Base-by-base conservation (phyloP, 2,888 invertebrate species). In the Yponomeuta evonymella region DNA sequence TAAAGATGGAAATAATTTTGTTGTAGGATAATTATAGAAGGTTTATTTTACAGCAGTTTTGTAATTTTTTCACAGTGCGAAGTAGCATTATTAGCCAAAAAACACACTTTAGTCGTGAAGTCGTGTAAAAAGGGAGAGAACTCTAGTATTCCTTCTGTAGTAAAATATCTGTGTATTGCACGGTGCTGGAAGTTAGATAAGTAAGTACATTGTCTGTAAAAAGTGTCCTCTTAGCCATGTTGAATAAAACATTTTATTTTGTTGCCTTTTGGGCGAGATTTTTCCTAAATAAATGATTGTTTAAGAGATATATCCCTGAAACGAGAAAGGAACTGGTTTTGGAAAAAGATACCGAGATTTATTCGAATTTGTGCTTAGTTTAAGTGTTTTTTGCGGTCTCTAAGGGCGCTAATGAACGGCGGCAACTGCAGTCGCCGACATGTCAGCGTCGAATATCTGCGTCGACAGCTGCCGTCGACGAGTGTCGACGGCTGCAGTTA, bases 211-310 rank as follows among this genome's bases (percentile, higher is more conserved):
- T 15, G 51, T 58, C 51, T 15, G 15, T 58, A 67, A 67, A 67
- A 67, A 36, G 30, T 67, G 43, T 23, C 8, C 15, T 36, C 15
- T 36, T 67, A 36, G 30, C n/a, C 2, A 36, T 23, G 48, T 36
- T n/a, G 67, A 36, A 67, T 43, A 67, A 36, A 30, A 36, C 30
- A 36, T 67, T 64, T 64, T 64, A 11, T 64, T 30, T 10, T 64
- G 29, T 64, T 64, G 30, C 64, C 64, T 30, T n/a, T 64, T 23
- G 64, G 12, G 64, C 10, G 2, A 12, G 64, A 58, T 58, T 58
- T 58, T 58, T 58, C 51, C 51, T 58, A 58, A 58, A 58, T 58
- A 58, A 58, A 58, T 58, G 51, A 58, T 58, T 58, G 15, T 58
- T 15, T 58, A 58, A 58, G 15, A 58, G 51, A 12, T 58, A 51